Evolutionary conservation across 2,797 vertebrate genomes (phyloP).

Genomic region (Phrynocephalus forsythii): DNA sequence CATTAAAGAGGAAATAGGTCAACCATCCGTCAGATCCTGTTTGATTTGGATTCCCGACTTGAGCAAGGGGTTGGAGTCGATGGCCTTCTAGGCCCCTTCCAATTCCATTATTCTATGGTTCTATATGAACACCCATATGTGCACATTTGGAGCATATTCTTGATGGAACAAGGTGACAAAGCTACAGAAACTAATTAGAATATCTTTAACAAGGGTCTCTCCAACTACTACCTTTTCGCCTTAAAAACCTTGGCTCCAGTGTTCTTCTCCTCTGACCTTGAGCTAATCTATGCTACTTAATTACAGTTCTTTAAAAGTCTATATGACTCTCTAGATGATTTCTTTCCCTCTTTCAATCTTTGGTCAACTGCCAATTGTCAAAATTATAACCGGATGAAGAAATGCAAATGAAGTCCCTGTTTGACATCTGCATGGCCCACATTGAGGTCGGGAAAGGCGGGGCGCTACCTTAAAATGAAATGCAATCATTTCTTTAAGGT

Average conservation of each 20-base stretch:
- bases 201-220: slow-evolving; percentile 47
- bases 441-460: slow-evolving; percentile 45
- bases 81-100: too few relatives aligned
- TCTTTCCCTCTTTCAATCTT: slow-evolving; percentile 61
- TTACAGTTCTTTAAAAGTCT: slow-evolving; percentile 69
- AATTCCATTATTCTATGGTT: too few relatives aligned
- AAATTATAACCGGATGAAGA: slow-evolving; percentile 75
- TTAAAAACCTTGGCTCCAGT: slow-evolving; percentile 59
- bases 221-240: slow-evolving; percentile 40
- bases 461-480: slow-evolving; percentile 73
- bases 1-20: too few relatives aligned
- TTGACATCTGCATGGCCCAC: slow-evolving; percentile 70
- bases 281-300: slow-evolving; percentile 74
- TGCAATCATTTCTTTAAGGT: slow-evolving; percentile 75
- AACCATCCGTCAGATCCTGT: too few relatives aligned
- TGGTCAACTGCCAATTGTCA: slow-evolving; percentile 77
- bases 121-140: background rate
- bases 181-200: slow-evolving; percentile 8
- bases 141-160: background rate
- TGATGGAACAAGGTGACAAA: background rate
- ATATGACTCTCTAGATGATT: slow-evolving; percentile 71
- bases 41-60: too few relatives aligned
- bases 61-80: too few relatives aligned
- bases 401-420: slow-evolving; percentile 74
- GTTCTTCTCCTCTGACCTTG: slow-evolving; percentile 73